Conservation (phyloP, 2,888 invertebrate species). For the Drosophila falleni region DNA sequence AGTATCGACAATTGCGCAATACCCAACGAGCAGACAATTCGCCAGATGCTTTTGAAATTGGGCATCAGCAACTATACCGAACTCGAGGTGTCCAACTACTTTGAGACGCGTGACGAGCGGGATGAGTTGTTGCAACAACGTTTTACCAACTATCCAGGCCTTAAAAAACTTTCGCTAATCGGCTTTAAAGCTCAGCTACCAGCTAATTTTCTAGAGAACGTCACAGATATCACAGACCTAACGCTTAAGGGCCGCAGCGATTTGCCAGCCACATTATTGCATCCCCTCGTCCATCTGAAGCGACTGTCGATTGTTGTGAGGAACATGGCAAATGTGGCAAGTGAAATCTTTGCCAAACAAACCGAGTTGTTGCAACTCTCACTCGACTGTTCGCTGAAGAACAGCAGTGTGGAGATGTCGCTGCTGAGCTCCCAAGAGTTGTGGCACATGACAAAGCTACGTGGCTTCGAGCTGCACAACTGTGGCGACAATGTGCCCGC, state of each 20-base stretch:
- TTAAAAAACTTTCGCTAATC: constrained; percentile 52
- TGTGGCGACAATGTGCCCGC: constrained; percentile 71
- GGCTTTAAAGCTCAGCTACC: constrained; percentile 60
- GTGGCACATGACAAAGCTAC: constrained; percentile 65
- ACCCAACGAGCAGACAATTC: constrained; percentile 60
- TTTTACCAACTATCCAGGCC: constrained; percentile 60
- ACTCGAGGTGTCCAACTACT: constrained; percentile 59
- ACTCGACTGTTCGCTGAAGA: constrained; percentile 64
- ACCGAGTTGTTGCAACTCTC: constrained; percentile 51
- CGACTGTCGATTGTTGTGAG: constrained; percentile 59
- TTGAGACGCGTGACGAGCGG: constrained; percentile 60
- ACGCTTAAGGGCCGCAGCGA: constrained; percentile 62
- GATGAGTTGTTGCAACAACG: constrained; percentile 64
- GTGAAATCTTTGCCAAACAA: constrained; percentile 66
- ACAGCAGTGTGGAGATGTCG: constrained; percentile 70
- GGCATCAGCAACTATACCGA: constrained; percentile 67
- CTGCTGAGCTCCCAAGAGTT: constrained; percentile 64
- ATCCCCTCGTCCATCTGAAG: constrained; percentile 52
- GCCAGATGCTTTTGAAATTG: constrained; percentile 47
- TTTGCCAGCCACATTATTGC: constrained; percentile 55
- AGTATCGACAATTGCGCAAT: constrained; percentile 67
- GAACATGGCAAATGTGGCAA: constrained; percentile 63
- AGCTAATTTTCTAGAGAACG: constrained; percentile 53
- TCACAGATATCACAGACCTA: constrained; percentile 55
- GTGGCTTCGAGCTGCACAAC: constrained; percentile 60